phyloP scores from a whole-genome alignment of 2,113 vertebrate genomes.

The Egretta garzetta region DNA sequence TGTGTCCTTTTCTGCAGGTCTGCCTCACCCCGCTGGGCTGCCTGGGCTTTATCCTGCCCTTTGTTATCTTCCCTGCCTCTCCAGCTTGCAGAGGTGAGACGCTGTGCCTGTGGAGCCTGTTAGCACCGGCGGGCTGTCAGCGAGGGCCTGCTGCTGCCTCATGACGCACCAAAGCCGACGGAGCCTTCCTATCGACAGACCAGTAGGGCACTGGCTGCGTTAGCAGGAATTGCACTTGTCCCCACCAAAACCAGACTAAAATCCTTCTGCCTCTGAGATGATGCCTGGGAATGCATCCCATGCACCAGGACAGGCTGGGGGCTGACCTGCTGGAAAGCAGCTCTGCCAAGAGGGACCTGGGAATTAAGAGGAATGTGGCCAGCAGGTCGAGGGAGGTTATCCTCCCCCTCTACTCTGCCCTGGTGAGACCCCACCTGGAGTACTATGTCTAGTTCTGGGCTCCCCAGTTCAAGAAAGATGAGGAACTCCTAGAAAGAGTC shows the following conservation, averaged over 20 bases:
- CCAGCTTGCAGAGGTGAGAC: rapidly evolving
- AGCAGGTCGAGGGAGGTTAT: too few relatives aligned
- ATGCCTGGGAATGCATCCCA: not conserved
- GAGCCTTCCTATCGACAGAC: rapidly evolving
- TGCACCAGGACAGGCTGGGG: too few relatives aligned
- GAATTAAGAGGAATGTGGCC: too few relatives aligned
- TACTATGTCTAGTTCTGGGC: too few relatives aligned
- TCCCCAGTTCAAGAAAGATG: too few relatives aligned
- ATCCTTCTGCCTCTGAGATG: not conserved
- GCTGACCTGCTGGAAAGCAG: too few relatives aligned
- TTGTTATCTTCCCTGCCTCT: not conserved
- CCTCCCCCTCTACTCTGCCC: too few relatives aligned
- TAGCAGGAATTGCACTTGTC: not conserved
- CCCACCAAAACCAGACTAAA: not conserved
- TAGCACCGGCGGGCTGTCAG: not conserved
- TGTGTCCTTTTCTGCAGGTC: not conserved
- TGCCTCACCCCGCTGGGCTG: rapidly evolving
- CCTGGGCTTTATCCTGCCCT: not conserved
- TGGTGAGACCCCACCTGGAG: too few relatives aligned
- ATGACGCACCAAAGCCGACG: rapidly evolving
- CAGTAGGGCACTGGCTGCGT: not conserved
- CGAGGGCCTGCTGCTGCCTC: not conserved
- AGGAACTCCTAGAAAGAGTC: too few relatives aligned
- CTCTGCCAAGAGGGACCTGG: too few relatives aligned
- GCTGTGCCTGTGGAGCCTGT: not conserved